phyloP scores from a whole-genome alignment of 2,888 invertebrate species.

The Cyclophora punctaria region DNA sequence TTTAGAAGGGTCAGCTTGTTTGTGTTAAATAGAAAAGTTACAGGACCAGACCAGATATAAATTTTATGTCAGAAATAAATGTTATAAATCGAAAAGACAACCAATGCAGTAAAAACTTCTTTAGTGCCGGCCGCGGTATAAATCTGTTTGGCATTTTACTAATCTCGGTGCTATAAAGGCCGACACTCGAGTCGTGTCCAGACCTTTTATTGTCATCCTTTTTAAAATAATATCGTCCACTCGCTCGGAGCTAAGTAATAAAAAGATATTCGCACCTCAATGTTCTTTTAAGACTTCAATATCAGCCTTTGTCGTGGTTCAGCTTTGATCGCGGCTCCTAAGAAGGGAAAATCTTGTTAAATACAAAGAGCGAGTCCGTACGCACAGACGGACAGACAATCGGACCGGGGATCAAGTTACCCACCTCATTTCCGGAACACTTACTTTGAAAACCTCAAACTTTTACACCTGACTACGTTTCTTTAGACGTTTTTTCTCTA shows the following conservation, averaged over 20 bases:
- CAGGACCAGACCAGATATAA: too few relatives aligned
- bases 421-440: conserved; percentile 49
- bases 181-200: too few relatives aligned
- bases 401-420: conserved; percentile 47
- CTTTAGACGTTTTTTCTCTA: conserved; percentile 33
- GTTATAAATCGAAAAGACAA: too few relatives aligned
- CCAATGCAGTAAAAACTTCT: too few relatives aligned
- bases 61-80: too few relatives aligned
- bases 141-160: too few relatives aligned
- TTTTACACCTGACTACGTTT: conserved; percentile 55
- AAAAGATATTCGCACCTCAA: conserved; percentile 33
- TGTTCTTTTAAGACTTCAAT: conserved; percentile 34
- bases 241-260: background rate
- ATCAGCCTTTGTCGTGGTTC: conserved; percentile 39
- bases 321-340: conserved; percentile 37
- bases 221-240: too few relatives aligned
- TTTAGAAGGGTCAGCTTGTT: too few relatives aligned
- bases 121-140: too few relatives aligned
- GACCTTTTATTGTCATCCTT: too few relatives aligned
- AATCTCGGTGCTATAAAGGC: too few relatives aligned
- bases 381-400: conserved; percentile 41
- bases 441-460: conserved; percentile 43
- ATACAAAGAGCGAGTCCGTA: conserved; percentile 32
- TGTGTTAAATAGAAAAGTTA: too few relatives aligned
- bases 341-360: conserved; percentile 57